Percentiles rank a stretch among this genome's conserved stretches.
phyloP scores from a whole-genome alignment of 2,113 vertebrate species.

The Hydropotes inermis region DNA sequence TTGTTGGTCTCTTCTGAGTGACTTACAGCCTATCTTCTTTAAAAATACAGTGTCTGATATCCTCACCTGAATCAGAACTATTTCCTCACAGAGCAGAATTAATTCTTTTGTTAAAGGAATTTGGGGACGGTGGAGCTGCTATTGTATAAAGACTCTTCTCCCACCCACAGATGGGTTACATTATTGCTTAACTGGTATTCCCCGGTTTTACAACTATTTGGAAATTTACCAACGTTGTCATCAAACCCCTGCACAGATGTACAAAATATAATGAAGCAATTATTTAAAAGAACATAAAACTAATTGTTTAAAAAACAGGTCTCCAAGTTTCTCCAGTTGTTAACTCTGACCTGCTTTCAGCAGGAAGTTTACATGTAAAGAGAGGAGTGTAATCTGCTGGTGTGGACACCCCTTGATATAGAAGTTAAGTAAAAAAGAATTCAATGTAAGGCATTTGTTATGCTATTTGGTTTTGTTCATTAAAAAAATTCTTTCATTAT shows the following conservation, averaged over 20 bases:
- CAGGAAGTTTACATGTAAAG: slow-evolving; percentile 55
- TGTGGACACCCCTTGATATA: neutral
- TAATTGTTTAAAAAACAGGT: slow-evolving; percentile 48
- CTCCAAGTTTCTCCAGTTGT: slow-evolving; percentile 50
- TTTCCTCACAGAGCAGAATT: slow-evolving; percentile 27
- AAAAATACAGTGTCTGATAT: neutral
- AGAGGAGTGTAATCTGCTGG: neutral
- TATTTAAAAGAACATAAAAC: slow-evolving; percentile 75
- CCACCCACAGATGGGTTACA: slow-evolving; percentile 40
- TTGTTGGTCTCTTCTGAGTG: slow-evolving; percentile 51
- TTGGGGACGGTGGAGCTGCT: neutral
- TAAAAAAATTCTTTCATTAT: neutral
- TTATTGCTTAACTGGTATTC: slow-evolving; percentile 60
- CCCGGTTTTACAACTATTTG: slow-evolving; percentile 48
- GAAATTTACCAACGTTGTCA: slow-evolving; percentile 68
- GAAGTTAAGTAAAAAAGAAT: neutral
- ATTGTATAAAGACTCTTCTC: slow-evolving; percentile 13
- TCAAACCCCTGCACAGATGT: slow-evolving; percentile 60
- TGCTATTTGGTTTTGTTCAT: neutral
- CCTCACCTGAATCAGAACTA: neutral
- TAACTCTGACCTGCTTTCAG: slow-evolving; percentile 51
- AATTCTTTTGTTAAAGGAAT: slow-evolving; percentile 49
- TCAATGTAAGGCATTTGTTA: neutral
- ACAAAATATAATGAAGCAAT: slow-evolving; percentile 74
- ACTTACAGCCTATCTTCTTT: neutral